Percentiles rank a stretch among this genome's conserved stretches.
Evolutionary conservation across 2,888 invertebrate genomes (phyloP).

Genomic region (Himalopsyche japonica): DNA sequence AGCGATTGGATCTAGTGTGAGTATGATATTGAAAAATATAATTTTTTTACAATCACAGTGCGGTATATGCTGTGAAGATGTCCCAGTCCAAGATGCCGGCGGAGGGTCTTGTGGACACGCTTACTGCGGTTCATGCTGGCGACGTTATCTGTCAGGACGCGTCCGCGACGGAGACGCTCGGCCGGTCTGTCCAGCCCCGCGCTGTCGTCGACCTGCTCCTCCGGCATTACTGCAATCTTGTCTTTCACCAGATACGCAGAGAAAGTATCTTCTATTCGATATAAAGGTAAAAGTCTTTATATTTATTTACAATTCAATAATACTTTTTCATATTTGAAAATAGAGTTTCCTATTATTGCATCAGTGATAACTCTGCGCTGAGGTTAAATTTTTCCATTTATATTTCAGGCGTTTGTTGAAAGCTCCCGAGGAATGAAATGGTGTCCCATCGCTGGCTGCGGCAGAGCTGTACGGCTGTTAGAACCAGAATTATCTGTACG

Average conservation of each 20-base stretch:
- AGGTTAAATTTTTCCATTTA: not conserved
- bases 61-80: conserved; percentile 58
- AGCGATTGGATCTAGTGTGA: not conserved
- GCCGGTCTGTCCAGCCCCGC: conserved; percentile 68
- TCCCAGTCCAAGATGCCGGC: conserved; percentile 27
- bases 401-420: conserved; percentile 67
- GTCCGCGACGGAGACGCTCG: conserved; percentile 68
- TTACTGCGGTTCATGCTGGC: conserved; percentile 69
- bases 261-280: conserved; percentile 69
- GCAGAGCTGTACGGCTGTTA: conserved; percentile 66
- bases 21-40: no score
- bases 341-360: no score
- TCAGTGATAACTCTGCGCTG: not conserved
- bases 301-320: no score
- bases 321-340: no score
- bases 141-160: conserved; percentile 66
- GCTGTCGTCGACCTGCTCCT: conserved; percentile 66
- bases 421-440: conserved; percentile 71
- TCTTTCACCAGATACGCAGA: conserved; percentile 68
- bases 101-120: conserved; percentile 59
- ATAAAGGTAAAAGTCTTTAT: conserved; percentile 57
- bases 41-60: conserved; percentile 50
- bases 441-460: conserved; percentile 71
- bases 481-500: conserved; percentile 54
- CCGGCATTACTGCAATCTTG: conserved; percentile 67